Percentiles rank a stretch among this genome's conserved stretches.
phyloP scores from a whole-genome alignment of 2,113 vertebrate species.

The Dasypus novemcinctus region DNA sequence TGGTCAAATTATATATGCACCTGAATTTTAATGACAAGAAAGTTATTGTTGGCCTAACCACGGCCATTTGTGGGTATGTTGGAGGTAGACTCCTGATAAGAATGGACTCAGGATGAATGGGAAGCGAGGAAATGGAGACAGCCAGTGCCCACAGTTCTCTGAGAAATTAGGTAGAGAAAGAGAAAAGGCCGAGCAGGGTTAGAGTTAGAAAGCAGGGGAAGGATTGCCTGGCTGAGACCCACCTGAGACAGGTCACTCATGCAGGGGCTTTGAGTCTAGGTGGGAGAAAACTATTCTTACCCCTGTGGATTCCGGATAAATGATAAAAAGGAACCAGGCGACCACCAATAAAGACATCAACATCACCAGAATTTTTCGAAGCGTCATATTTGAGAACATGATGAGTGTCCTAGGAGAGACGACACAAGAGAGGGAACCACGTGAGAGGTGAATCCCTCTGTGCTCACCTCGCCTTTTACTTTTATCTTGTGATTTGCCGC shows the following conservation, averaged over 20 bases:
- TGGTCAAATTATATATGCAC: not conserved
- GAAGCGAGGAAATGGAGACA: not conserved
- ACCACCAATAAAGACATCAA: not conserved
- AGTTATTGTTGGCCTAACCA: not conserved
- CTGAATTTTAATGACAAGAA: not conserved
- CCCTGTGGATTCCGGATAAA: not conserved
- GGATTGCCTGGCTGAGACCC: not conserved
- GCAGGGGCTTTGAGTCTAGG: no score
- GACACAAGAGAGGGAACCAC: not conserved
- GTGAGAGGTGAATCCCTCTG: not conserved
- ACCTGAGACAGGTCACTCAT: not conserved
- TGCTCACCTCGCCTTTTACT: not conserved
- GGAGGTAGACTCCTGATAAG: not conserved
- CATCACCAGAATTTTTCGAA: not conserved
- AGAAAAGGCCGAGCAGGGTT: no score
- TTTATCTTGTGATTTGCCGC: not conserved
- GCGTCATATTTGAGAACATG: not conserved
- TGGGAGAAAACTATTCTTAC: not conserved
- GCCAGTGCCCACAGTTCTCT: not conserved
- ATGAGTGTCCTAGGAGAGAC: not conserved
- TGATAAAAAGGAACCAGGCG: not conserved
- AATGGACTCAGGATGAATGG: no score
- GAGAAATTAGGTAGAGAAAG: not conserved
- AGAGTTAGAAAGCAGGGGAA: accelerated
- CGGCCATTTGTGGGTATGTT: not conserved